Conservation (phyloP, 2,113 vertebrate genomes). For the Albula goreensis region DNA sequence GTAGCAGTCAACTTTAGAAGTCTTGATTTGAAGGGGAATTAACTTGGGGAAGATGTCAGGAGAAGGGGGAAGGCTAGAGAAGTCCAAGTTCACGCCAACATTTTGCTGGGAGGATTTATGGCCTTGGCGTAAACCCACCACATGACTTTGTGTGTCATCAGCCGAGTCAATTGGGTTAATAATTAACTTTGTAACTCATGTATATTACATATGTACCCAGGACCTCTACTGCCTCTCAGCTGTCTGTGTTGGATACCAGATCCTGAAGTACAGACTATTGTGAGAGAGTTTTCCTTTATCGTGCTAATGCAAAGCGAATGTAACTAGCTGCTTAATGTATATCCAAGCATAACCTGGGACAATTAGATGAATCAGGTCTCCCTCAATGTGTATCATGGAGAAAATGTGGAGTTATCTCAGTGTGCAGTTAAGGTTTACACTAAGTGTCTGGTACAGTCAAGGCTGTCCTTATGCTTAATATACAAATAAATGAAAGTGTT, state of each 20-base stretch:
- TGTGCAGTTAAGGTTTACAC: too few species aligned
- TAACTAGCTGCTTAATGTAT: not conserved
- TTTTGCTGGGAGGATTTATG: not conserved
- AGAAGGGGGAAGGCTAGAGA: too few species aligned
- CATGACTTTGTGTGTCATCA: not conserved
- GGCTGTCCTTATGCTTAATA: too few species aligned
- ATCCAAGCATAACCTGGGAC: not conserved
- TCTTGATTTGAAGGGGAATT: conserved; percentile 60
- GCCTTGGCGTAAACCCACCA: not conserved
- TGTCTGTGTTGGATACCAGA: not conserved
- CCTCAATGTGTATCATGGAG: too few species aligned
- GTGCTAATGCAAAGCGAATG: not conserved
- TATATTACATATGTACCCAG: not conserved
- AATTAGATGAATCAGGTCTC: too few species aligned
- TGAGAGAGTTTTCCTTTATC: not conserved
- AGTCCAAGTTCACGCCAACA: not conserved
- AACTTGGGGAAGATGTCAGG: conserved; percentile 59
- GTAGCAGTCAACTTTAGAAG: conserved; percentile 46
- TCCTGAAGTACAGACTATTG: not conserved
- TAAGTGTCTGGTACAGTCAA: too few species aligned
- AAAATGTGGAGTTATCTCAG: too few species aligned
- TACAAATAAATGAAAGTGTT: too few species aligned
- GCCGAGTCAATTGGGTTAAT: not conserved
- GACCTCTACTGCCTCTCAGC: not conserved
- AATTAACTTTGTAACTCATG: not conserved